Conservation (phyloP, 2,888 invertebrate genomes). For the Megastigmus dorsalis region DNA sequence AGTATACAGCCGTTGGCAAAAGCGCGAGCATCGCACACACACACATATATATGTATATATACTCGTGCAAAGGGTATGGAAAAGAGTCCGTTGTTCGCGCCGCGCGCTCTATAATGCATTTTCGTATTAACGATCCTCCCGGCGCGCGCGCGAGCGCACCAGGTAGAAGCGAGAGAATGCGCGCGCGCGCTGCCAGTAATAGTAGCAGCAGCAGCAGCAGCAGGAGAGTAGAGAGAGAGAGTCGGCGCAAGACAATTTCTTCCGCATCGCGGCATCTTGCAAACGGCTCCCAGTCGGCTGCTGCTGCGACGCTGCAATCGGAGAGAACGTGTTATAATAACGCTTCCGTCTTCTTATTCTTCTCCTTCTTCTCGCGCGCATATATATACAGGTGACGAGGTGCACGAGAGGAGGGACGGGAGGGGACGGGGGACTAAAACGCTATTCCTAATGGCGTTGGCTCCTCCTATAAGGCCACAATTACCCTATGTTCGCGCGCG, state of each 20-base stretch:
- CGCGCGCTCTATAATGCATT: neutral
- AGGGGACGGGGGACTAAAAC: no score
- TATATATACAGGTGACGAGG: neutral
- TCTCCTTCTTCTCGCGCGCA: neutral
- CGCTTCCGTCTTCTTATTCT: neutral
- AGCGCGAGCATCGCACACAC: no score
- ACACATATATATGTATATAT: no score
- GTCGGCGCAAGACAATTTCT: conserved; percentile 21
- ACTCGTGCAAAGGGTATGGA: no score
- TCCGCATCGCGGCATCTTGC: conserved; percentile 50
- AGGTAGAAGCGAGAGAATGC: neutral
- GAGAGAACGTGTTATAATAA: conserved; percentile 27
- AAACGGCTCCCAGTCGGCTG: conserved; percentile 14
- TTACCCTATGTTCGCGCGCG: neutral
- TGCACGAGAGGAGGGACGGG: neutral
- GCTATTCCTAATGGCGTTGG: no score
- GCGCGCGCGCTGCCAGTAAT: neutral
- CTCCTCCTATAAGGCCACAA: no score
- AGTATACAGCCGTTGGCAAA: no score
- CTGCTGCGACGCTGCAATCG: no score
- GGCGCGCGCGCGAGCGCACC: neutral
- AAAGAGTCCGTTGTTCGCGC: no score
- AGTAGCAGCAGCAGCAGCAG: no score
- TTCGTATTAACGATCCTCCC: conserved; percentile 8
- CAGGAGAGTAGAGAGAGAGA: no score